A percentile compares a stretch with the other conserved stretches of the same genome.
Evolutionary conservation across 2,113 vertebrate genomes (phyloP).

Genomic region (Vidua macroura): DNA sequence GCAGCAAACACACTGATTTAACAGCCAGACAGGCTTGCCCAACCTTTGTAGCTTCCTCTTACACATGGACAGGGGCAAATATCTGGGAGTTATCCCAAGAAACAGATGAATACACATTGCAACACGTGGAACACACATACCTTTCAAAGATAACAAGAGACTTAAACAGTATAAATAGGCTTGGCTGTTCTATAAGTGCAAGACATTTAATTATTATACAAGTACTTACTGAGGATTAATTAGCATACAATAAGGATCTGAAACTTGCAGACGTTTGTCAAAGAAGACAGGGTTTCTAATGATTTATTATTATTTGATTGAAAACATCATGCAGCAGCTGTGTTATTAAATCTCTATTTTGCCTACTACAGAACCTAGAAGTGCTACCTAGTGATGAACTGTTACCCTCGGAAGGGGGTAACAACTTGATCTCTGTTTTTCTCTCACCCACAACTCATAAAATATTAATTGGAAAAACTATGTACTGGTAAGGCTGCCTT

Average conservation of each 20-base stretch:
- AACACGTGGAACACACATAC: background rate
- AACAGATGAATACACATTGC: background rate
- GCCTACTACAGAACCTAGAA: background rate
- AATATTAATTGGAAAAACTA: background rate
- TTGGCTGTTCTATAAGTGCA: slow-evolving; percentile 19
- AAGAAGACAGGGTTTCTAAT: slow-evolving; percentile 37
- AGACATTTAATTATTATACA: slow-evolving; percentile 41
- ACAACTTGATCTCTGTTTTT: slow-evolving; percentile 30
- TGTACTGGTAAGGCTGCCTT: background rate
- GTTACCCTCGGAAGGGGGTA: background rate
- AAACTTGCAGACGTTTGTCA: slow-evolving; percentile 35
- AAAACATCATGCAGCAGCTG: slow-evolving; percentile 9
- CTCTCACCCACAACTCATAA: background rate
- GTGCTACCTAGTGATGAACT: background rate
- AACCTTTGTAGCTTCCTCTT: background rate
- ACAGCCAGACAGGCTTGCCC: background rate
- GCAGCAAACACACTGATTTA: background rate
- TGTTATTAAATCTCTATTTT: slow-evolving; percentile 21
- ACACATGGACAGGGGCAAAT: background rate
- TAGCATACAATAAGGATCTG: slow-evolving; percentile 16
- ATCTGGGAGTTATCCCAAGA: background rate
- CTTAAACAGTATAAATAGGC: background rate
- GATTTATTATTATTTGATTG: slow-evolving; percentile 55
- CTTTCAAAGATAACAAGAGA: background rate
- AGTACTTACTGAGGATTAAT: slow-evolving; percentile 38